Base-by-base conservation (phyloP, 2,113 vertebrate species). In the Strix aluco region DNA sequence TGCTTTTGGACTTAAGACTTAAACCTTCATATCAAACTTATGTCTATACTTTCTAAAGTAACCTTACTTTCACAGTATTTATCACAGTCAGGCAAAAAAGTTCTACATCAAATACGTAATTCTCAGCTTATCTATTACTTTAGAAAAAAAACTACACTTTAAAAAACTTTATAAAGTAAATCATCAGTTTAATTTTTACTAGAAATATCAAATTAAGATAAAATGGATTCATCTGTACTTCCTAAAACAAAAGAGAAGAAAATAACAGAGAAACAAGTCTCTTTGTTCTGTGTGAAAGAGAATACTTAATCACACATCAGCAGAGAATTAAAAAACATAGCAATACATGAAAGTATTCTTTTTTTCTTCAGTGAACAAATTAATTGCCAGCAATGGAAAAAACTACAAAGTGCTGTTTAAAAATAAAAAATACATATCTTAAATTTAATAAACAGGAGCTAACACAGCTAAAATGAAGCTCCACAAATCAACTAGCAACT, bases 251-350 rank as follows among this genome's bases (percentile, higher is more conserved):
- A 86, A 91, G 92, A 87, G 84, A 67, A 81, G 59, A 82, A 94
- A 97, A 92, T 94, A 97, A 86, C 81, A 92, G 86, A 96, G 95
- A 94, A 93, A 96, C 87, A 96, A 96, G 85, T 71, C 70, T 91
- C 93, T 97, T 96, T 97, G 93, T 97, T 97, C 81, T 96, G 29
- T 90, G 92, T 95, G 90, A 97, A 97, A 97, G 96, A 94, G 95
- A 97, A 98, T 97, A 97, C 90, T 97, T 97, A 96, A 97, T 96
- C 96, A 97, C 79, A 89, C 88, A 96, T 97, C 95, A 96, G 94
- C 91, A 92, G 94, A 95, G 93, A 97, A 97, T 97, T 97, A 86
- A 96, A 96, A 97, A 96, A 92, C 67, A 89, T 82, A 92, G 89
- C 90, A 88, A 47, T 85, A 92, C 95, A 97, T 97, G 96, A 97